Percentiles rank a stretch among this genome's conserved stretches.
Conservation (phyloP, 2,797 vertebrate species). For the Rhynchonycteris naso region DNA sequence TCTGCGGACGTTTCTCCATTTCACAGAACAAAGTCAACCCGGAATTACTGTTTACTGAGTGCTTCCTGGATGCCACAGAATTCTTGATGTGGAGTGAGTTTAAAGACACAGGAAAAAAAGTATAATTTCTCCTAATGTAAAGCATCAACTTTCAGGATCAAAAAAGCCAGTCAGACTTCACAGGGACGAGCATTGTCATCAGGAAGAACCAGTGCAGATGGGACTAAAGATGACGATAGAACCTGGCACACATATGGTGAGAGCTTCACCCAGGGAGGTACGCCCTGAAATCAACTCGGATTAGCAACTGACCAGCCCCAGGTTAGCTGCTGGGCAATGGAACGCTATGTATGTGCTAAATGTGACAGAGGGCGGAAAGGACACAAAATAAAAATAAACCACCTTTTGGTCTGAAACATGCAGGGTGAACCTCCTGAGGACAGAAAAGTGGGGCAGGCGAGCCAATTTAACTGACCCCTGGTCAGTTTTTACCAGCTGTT, state of each 20-base stretch:
- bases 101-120: background rate
- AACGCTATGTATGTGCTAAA: background rate
- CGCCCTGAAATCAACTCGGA: background rate
- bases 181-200: background rate
- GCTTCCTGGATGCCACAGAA: background rate
- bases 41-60: background rate
- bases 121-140: background rate
- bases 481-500: background rate
- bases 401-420: background rate
- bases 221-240: background rate
- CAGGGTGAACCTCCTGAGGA: background rate
- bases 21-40: slow-evolving; percentile 31
- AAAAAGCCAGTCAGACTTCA: slow-evolving; percentile 19
- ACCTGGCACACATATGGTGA: accelerated
- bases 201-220: background rate
- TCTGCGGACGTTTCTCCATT: slow-evolving; percentile 13
- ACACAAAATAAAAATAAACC: background rate
- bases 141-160: background rate
- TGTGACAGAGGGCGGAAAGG: background rate
- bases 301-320: background rate
- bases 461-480: background rate
- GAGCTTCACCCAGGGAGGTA: background rate
- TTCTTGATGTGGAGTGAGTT: background rate
- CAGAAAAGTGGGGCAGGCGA: background rate
- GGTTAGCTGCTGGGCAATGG: background rate